A percentile compares a stretch with the other conserved stretches of the same genome.
phyloP scores from a whole-genome alignment of 92 coral and sea anemone genomes.

The Virgularia gustaviana region DNA sequence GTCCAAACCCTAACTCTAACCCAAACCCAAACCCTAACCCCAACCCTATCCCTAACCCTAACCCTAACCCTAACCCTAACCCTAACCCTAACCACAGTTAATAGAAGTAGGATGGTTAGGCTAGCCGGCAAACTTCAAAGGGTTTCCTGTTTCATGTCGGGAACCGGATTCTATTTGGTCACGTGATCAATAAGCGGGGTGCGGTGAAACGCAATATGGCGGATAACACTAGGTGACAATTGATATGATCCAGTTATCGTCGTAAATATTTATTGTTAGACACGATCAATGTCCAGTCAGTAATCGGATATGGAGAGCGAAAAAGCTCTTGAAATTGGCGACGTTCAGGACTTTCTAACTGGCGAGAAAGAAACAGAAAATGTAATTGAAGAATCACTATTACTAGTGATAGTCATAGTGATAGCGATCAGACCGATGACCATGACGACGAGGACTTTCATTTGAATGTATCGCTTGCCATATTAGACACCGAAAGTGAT shows the following conservation, averaged over 20 bases:
- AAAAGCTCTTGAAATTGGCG: not conserved
- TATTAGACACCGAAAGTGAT: constrained; percentile 5
- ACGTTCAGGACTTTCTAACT: not conserved
- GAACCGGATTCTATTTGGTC: constrained; percentile 5
- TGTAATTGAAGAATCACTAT: not conserved
- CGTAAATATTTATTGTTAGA: not conserved
- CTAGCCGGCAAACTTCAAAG: too few relatives aligned
- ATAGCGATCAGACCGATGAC: too few relatives aligned
- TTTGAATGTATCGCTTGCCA: constrained; percentile 12
- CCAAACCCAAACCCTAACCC: too few relatives aligned
- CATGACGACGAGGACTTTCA: not conserved
- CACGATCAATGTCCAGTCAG: not conserved
- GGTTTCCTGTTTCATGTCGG: not conserved
- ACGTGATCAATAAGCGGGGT: constrained; percentile 24
- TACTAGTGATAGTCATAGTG: too few relatives aligned
- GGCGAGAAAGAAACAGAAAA: not conserved
- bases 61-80: too few relatives aligned
- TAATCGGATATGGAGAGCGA: not conserved
- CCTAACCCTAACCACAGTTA: too few relatives aligned
- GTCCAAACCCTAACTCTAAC: too few relatives aligned
- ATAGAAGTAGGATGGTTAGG: too few relatives aligned
- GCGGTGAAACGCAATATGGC: too few relatives aligned
- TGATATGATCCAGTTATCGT: not conserved
- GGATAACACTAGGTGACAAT: not conserved
- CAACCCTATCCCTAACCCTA: too few relatives aligned